These are phyloP conservation scores for Luffia ferchaultella DNA, from an alignment of 2,888 invertebrate genomes.

Conservation along the genomic window DNA sequence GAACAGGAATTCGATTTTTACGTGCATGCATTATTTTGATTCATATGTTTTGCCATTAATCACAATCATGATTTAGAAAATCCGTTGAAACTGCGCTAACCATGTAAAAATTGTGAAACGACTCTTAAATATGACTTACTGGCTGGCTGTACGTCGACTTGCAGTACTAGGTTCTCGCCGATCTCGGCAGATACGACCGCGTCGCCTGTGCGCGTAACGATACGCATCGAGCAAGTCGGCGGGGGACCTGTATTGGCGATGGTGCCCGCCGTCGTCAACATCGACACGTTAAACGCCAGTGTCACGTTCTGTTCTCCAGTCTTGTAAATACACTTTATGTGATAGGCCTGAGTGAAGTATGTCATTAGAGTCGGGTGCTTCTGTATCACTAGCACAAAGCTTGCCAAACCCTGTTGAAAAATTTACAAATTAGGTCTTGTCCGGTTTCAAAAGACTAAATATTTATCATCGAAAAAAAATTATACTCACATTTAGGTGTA, in stretches of 20 bases:
- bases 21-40: no score
- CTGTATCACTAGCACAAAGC: constrained; percentile 93
- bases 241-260: constrained; percentile 96
- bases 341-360: constrained; percentile 94
- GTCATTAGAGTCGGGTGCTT: constrained; percentile 96
- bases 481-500: constrained; percentile 83
- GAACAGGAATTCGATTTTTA: no score
- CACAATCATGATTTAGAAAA: no score
- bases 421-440: not conserved
- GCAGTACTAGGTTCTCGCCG: constrained; percentile 86
- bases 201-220: constrained; percentile 85
- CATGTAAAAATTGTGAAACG: not conserved
- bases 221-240: constrained; percentile 91
- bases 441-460: not conserved
- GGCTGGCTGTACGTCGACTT: constrained; percentile 84
- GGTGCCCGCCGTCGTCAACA: constrained; percentile 94
- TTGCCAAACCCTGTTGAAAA: constrained; percentile 79
- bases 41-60: no score
- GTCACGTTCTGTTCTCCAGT: constrained; percentile 93
- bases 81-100: no score
- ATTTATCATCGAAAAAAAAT: not conserved
- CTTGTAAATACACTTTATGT: constrained; percentile 94
- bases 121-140: constrained; percentile 46
- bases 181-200: constrained; percentile 93
- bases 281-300: constrained; percentile 92